A percentile compares a stretch with the other conserved stretches of the same genome.
phyloP scores from a whole-genome alignment of 2,888 invertebrate genomes.

The Octodonta nipae region DNA sequence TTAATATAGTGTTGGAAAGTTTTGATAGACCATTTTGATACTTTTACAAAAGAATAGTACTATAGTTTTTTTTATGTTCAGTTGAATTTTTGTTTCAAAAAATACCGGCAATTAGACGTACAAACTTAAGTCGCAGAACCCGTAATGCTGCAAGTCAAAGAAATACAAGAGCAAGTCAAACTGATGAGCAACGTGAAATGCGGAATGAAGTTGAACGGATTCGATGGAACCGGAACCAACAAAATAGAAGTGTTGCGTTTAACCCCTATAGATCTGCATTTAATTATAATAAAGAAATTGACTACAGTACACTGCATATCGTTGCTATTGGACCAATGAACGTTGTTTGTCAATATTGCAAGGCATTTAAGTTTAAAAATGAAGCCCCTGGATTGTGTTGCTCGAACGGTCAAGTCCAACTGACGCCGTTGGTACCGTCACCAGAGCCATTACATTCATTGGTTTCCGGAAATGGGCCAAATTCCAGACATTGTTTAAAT shows the following conservation, averaged over 20 bases:
- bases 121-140: no score
- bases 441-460: slow-evolving; percentile 3
- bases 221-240: no score
- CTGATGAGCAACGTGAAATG: neutral
- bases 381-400: slow-evolving; percentile 32
- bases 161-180: slow-evolving; percentile 1
- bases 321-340: slow-evolving; percentile 18
- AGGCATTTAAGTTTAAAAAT: slow-evolving; percentile 26
- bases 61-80: no score
- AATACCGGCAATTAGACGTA: no score
- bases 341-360: slow-evolving; percentile 13
- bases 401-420: slow-evolving; percentile 24
- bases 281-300: slow-evolving; percentile 8
- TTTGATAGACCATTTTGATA: no score
- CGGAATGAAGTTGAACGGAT: slow-evolving; percentile 3
- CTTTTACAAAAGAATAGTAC: no score
- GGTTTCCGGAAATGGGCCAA: neutral
- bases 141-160: no score
- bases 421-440: slow-evolving; percentile 8
- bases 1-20: no score
- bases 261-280: slow-evolving; percentile 7
- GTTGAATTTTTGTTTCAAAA: no score
- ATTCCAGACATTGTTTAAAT: neutral
- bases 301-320: slow-evolving; percentile 10
- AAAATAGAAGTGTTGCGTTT: neutral